Conservation (phyloP, 2,113 vertebrate species). For the Siniperca chuatsi region DNA sequence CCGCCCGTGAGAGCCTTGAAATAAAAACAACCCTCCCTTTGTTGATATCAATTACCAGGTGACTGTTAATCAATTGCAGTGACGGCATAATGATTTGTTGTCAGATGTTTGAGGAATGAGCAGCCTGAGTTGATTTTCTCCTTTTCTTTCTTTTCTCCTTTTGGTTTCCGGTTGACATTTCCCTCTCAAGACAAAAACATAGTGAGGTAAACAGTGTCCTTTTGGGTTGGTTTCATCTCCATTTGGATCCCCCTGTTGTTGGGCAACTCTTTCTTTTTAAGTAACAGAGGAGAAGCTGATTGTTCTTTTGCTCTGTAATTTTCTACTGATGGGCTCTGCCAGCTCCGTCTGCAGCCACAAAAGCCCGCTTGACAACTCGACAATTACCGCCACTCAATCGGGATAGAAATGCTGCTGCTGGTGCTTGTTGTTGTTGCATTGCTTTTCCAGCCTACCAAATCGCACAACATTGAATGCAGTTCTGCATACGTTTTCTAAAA, state of each 20-base stretch:
- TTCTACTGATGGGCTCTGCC: constrained; percentile 82
- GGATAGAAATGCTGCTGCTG: constrained; percentile 64
- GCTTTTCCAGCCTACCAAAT: constrained; percentile 62
- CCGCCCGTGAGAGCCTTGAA: constrained; percentile 50
- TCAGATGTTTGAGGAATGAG: constrained; percentile 88
- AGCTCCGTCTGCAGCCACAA: constrained; percentile 77
- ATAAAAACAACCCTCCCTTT: constrained; percentile 79
- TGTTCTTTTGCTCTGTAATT: constrained; percentile 81
- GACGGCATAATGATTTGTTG: constrained; percentile 94
- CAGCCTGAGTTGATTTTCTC: constrained; percentile 67
- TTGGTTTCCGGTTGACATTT: constrained; percentile 70
- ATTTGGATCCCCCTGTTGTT: constrained; percentile 67
- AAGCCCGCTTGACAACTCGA: constrained; percentile 81
- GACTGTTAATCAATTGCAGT: constrained; percentile 95
- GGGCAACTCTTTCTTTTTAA: constrained; percentile 75
- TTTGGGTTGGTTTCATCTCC: constrained; percentile 68
- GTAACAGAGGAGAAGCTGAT: constrained; percentile 76
- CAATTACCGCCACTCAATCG: constrained; percentile 81
- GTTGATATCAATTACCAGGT: constrained; percentile 96
- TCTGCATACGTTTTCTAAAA: constrained; percentile 37
- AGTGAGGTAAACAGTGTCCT: constrained; percentile 68
- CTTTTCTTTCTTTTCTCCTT: constrained; percentile 40
- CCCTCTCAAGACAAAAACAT: constrained; percentile 65
- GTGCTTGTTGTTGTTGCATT: constrained; percentile 57
- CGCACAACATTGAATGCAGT: constrained; percentile 53